Base-by-base conservation (phyloP, 35 echinoderm and acorn worm genomes). In the Holothuria glaberrima region DNA sequence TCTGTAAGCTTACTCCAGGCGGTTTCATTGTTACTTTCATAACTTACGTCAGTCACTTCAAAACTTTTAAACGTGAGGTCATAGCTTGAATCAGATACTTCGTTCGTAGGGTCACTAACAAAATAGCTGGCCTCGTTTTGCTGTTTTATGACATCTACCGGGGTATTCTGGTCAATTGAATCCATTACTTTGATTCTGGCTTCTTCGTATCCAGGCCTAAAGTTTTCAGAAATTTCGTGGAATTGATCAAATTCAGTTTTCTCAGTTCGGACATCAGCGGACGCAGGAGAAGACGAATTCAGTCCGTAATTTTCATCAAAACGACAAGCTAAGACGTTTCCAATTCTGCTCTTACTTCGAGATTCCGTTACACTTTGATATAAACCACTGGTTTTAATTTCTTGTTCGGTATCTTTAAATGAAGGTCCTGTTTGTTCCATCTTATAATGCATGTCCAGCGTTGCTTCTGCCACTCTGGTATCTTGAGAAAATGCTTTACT, bases 261-360 rank as follows among this genome's bases (percentile, higher is more conserved):
- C 6, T 14, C 9, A 7, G 6, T 10, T 38, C 35, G 5, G 30
- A 18, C n/a, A 19, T 78, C 50, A 22, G 20, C 6, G 5, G n/a
- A 54, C 16, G 5, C 0, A 17, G 5, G 5, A 54, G 5, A 9
- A 9, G 50, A 9, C 12, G 16, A 9, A 54, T 54, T 17, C 12
- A 17, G 0, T 17, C 50, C 50, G 16, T 54, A 14, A 5, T 54
- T 54, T 54, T 54, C 20, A 41, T 78, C 74, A 50, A 78, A 78
- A 16, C 50, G 44, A 52, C 74, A 78, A 48, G 74, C 74, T 48
- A 78, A 56, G 16, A 78, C 41, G 22, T 78, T 78, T 48, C 20
- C 18, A 14, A 48, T 26, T 19, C 74, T 78, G 70, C 38, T 30
- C 20, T 35, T 74, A 36, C 70, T 38, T 35, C 38, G 31, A 36